A percentile compares a stretch with the other conserved stretches of the same genome.
These are phyloP conservation scores for Cirrhinus mrigala DNA, from an alignment of 2,797 vertebrate species.

Conservation along the genomic window DNA sequence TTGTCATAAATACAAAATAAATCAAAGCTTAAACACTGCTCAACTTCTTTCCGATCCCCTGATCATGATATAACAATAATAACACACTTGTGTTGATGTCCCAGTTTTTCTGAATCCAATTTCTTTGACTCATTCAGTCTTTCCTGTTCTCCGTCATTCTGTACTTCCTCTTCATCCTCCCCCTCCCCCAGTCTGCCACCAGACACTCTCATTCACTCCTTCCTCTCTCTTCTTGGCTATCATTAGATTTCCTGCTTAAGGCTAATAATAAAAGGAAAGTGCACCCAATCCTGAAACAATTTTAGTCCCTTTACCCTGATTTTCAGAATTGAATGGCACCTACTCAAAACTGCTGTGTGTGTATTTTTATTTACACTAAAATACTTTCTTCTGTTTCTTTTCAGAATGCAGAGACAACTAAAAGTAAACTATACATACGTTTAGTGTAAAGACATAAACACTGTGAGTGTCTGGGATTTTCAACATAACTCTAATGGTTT, in stretches of 20 bases:
- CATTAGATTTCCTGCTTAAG: constrained; percentile 1
- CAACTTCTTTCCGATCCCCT: too few relatives aligned
- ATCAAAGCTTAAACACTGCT: background rate
- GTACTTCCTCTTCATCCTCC: background rate
- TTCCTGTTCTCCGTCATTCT: background rate
- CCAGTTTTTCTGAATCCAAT: constrained; percentile 4
- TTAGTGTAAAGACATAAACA: background rate
- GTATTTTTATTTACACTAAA: background rate
- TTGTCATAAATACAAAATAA: background rate
- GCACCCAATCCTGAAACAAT: background rate
- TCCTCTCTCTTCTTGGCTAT: background rate
- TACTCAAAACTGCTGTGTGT: background rate
- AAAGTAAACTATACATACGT: background rate
- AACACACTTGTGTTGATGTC: background rate
- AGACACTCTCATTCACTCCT: background rate
- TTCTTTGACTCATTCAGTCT: background rate
- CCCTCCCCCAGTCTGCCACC: constrained; percentile 10
- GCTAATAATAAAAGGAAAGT: background rate
- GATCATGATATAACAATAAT: background rate
- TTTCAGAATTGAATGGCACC: background rate
- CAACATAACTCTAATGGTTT: background rate
- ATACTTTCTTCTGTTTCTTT: background rate
- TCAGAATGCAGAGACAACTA: background rate
- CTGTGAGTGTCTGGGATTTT: background rate
- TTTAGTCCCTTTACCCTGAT: background rate